phyloP scores from a whole-genome alignment of 2,888 invertebrate genomes.

The Ophion ventricosus region DNA sequence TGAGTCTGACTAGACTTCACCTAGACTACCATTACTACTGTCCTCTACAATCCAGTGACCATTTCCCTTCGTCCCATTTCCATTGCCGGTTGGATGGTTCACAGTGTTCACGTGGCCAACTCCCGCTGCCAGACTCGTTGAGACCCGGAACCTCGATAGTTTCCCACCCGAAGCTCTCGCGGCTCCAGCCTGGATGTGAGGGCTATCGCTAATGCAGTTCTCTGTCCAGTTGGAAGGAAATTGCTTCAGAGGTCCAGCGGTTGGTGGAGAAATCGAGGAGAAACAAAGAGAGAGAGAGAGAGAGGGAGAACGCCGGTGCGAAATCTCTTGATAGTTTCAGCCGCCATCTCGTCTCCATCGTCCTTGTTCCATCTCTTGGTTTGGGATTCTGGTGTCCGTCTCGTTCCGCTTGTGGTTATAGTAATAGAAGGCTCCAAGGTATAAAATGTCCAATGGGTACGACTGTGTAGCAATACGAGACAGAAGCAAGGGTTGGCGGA shows the following conservation, averaged over 20 bases:
- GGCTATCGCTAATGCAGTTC: conserved; percentile 76
- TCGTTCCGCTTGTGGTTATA: conserved; percentile 47
- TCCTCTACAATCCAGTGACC: conserved; percentile 16
- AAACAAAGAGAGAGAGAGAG: not conserved
- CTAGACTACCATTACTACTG: conserved; percentile 4
- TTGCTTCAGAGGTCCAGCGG: conserved; percentile 71
- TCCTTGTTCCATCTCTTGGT: conserved; percentile 34
- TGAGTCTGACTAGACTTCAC: not conserved
- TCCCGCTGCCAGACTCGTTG: conserved; percentile 10
- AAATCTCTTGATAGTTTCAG: conserved; percentile 58
- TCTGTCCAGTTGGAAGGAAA: conserved; percentile 77
- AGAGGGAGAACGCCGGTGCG: conserved; percentile 20
- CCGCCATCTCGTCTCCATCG: conserved; percentile 52
- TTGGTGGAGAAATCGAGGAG: conserved; percentile 24
- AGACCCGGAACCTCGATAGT: conserved; percentile 67
- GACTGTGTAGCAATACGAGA: conserved; percentile 39
- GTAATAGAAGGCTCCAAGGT: conserved; percentile 28
- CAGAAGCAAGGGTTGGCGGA: conserved; percentile 66
- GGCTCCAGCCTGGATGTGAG: conserved; percentile 37
- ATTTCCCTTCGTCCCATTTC: conserved; percentile 33
- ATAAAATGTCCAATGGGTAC: conserved; percentile 34
- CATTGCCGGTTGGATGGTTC: conserved; percentile 19
- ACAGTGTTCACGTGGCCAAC: conserved; percentile 26
- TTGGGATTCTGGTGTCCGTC: conserved; percentile 27
- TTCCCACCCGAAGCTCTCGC: conserved; percentile 56